phyloP scores from a whole-genome alignment of 1,140 invertebrate genomes.

The Helicoverpa armigera region DNA sequence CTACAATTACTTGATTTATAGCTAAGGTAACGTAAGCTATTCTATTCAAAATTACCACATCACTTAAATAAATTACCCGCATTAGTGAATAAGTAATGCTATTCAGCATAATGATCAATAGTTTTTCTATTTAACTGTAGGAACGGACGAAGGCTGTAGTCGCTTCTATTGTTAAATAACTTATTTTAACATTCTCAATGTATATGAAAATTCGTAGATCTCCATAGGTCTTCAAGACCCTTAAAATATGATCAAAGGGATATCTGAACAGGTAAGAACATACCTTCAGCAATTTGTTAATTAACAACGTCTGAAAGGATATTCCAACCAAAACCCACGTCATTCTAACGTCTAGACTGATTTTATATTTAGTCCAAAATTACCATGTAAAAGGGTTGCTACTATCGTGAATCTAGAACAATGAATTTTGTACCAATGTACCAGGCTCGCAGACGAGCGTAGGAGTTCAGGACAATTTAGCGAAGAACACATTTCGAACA shows the following conservation, averaged over 20 bases:
- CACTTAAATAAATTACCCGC: constrained; percentile 23
- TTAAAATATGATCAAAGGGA: no score
- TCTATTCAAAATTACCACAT: constrained; percentile 24
- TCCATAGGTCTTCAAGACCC: no score
- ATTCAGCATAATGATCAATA: constrained; percentile 21
- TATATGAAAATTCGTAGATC: no score
- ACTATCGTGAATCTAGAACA: constrained; percentile 26
- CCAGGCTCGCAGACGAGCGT: constrained; percentile 37
- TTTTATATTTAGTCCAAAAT: neutral
- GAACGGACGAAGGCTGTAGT: neutral
- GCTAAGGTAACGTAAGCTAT: neutral
- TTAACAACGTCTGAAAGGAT: no score
- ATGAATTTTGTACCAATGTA: constrained; percentile 23
- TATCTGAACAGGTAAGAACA: no score
- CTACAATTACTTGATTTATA: constrained; percentile 18
- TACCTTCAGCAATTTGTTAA: no score
- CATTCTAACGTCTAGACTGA: neutral
- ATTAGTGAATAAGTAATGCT: constrained; percentile 39
- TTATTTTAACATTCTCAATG: no score
- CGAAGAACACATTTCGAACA: constrained; percentile 29
- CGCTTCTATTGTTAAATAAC: neutral
- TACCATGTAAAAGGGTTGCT: constrained; percentile 16
- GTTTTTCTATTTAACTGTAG: constrained; percentile 12
- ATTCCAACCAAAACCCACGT: neutral
- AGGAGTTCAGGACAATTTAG: constrained; percentile 37